Conservation (phyloP, 2,797 vertebrate species). For the Eutrigla gurnardus region DNA sequence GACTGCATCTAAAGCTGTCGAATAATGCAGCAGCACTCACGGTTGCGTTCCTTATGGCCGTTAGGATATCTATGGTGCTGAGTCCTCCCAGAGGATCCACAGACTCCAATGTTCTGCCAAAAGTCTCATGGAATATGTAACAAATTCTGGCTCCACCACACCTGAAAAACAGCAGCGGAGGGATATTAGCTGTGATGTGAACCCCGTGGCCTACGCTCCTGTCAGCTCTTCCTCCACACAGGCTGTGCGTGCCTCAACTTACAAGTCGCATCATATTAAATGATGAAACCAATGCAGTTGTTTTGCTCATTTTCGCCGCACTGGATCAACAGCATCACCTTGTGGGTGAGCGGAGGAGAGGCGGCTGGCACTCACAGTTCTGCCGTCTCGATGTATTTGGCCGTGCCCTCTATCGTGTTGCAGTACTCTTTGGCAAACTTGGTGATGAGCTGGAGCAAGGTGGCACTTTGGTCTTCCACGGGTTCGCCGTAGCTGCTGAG, state of each 20-base stretch:
- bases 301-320: slow-evolving; percentile 24
- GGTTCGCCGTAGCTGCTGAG: slow-evolving; percentile 98
- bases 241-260: slow-evolving; percentile 67
- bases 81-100: slow-evolving; percentile 98
- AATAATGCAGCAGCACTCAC: slow-evolving; percentile 79
- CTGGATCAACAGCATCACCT: slow-evolving; percentile 65
- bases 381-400: slow-evolving; percentile 98
- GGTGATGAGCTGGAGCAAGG: slow-evolving; percentile 97
- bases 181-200: slow-evolving; percentile 64
- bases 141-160: slow-evolving; percentile 98
- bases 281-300: slow-evolving; percentile 72
- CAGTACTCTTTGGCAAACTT: slow-evolving; percentile 99
- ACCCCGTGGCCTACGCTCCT: slow-evolving; percentile 49
- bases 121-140: slow-evolving; percentile 99
- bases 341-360: slow-evolving; percentile 44
- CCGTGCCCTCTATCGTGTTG: slow-evolving; percentile 99
- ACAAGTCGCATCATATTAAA: slow-evolving; percentile 64
- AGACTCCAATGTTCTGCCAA: slow-evolving; percentile 97
- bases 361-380: slow-evolving; percentile 90
- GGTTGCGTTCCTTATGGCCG: slow-evolving; percentile 98
- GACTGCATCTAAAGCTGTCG: neutral
- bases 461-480: slow-evolving; percentile 97
- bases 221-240: slow-evolving; percentile 61
- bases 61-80: slow-evolving; percentile 97
- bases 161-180: slow-evolving; percentile 79